Evolutionary conservation across 2,888 invertebrate species (phyloP).

Genomic region (Heliconius hortense): DNA sequence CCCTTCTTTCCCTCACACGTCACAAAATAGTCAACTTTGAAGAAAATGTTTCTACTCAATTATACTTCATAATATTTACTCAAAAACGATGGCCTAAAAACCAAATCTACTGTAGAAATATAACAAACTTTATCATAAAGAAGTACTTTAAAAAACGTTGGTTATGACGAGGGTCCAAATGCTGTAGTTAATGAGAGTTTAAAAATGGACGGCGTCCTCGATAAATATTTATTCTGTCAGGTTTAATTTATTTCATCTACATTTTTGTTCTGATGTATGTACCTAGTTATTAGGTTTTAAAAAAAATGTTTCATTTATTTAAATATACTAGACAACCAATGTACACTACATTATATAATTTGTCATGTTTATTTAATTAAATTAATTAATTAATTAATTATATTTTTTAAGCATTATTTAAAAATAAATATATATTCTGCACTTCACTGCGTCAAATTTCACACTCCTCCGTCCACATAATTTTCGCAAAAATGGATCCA

Average conservation of each 20-base stretch:
- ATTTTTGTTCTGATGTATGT: conserved; percentile 6
- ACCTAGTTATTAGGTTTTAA: conserved; percentile 1
- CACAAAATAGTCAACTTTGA: background rate
- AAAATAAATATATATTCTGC: too few relatives aligned
- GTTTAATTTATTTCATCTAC: conserved; percentile 18
- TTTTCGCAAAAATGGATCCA: too few relatives aligned
- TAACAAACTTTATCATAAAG: conserved; percentile 22
- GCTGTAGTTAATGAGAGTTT: conserved; percentile 34
- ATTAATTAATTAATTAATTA: too few relatives aligned
- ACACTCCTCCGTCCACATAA: too few relatives aligned
- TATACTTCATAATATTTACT: conserved; percentile 10
- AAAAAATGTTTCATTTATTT: background rate
- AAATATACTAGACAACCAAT: too few relatives aligned
- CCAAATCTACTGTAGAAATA: conserved; percentile 24
- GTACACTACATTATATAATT: too few relatives aligned
- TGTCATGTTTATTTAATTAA: too few relatives aligned
- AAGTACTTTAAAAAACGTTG: conserved; percentile 28
- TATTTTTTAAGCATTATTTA: too few relatives aligned
- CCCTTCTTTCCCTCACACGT: too few relatives aligned
- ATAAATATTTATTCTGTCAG: conserved; percentile 25
- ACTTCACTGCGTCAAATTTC: too few relatives aligned
- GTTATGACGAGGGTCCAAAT: conserved; percentile 30
- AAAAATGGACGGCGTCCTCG: conserved; percentile 25
- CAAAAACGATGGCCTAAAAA: conserved; percentile 20
- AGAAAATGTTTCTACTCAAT: background rate